Evolutionary conservation across 1,140 invertebrate species (phyloP).

Genomic region (Meloidogyne chitwoodi): DNA sequence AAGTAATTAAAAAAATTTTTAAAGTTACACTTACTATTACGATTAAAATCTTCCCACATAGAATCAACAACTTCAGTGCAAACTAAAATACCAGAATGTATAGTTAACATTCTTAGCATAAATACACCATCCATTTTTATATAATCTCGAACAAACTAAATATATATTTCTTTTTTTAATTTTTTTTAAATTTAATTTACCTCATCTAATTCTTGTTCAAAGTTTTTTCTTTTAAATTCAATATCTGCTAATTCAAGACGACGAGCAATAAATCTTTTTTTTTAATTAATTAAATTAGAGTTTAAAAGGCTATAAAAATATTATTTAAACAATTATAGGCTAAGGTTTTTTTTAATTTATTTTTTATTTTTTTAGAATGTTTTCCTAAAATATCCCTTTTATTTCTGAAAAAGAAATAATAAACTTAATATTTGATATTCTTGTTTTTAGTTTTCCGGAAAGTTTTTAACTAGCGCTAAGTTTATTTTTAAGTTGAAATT

Average conservation of each 20-base stretch:
- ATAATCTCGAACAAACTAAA: slow-evolving; percentile 53
- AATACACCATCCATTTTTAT: slow-evolving; percentile 56
- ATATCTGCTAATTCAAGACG: slow-evolving; percentile 59
- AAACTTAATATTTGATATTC: too few relatives aligned
- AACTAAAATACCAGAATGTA: slow-evolving; percentile 52
- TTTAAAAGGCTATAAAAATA: too few relatives aligned
- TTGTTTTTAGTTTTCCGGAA: too few relatives aligned
- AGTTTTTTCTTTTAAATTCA: slow-evolving; percentile 45
- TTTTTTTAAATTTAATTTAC: slow-evolving; percentile 2
- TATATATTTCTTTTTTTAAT: neutral
- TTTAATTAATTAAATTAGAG: slow-evolving; percentile 18
- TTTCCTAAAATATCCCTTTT: too few relatives aligned
- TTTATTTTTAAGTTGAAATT: too few relatives aligned
- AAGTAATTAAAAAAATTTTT: too few relatives aligned
- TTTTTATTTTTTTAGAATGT: too few relatives aligned
- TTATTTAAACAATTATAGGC: too few relatives aligned
- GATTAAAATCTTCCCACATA: slow-evolving; percentile 28
- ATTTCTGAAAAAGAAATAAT: too few relatives aligned
- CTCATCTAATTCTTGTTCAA: slow-evolving; percentile 42
- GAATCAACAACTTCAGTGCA: slow-evolving; percentile 47
- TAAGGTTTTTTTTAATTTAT: too few relatives aligned
- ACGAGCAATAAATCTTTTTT: slow-evolving; percentile 51
- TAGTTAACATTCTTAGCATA: slow-evolving; percentile 57
- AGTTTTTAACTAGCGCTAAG: too few relatives aligned
- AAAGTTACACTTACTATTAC: neutral